Evolutionary conservation across 2,797 vertebrate genomes (phyloP).

Genomic region (Clarias laeviceps): DNA sequence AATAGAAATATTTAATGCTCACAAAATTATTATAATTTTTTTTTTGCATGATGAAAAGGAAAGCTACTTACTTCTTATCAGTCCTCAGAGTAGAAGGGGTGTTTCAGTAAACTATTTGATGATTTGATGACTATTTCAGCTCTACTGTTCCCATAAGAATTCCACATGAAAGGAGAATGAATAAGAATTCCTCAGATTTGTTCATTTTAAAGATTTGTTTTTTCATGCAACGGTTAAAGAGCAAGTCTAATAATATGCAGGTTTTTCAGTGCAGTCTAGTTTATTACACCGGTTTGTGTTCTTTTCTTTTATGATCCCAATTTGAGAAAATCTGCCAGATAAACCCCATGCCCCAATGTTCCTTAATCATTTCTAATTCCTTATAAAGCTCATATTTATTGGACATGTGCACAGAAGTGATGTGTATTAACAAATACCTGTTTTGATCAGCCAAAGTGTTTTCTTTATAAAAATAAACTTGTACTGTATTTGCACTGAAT

Average conservation of each 20-base stretch:
- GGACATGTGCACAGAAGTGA: not conserved
- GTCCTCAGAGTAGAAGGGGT: not conserved
- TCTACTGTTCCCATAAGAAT: not conserved
- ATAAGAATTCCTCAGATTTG: not conserved
- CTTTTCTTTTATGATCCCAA: not conserved
- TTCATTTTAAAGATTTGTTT: slow-evolving; percentile 1
- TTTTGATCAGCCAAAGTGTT: not conserved
- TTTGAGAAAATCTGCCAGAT: slow-evolving; percentile 1
- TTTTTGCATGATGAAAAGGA: not conserved
- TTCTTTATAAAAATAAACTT: not conserved
- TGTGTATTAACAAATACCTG: not conserved
- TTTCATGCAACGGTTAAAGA: not conserved
- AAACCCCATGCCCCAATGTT: not conserved
- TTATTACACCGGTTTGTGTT: not conserved
- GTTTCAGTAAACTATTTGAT: not conserved
- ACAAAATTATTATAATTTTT: not conserved
- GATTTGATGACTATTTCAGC: not conserved
- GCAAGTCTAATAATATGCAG: not conserved
- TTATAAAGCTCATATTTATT: slow-evolving; percentile 32
- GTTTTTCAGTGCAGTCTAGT: not conserved
- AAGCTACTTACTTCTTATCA: slow-evolving; percentile 3
- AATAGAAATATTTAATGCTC: not conserved
- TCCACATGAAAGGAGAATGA: not conserved
- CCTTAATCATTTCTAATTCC: slow-evolving; percentile 36
- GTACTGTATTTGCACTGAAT: not conserved